Conservation (phyloP, 2,113 vertebrate species). For the Fulmarus glacialis region DNA sequence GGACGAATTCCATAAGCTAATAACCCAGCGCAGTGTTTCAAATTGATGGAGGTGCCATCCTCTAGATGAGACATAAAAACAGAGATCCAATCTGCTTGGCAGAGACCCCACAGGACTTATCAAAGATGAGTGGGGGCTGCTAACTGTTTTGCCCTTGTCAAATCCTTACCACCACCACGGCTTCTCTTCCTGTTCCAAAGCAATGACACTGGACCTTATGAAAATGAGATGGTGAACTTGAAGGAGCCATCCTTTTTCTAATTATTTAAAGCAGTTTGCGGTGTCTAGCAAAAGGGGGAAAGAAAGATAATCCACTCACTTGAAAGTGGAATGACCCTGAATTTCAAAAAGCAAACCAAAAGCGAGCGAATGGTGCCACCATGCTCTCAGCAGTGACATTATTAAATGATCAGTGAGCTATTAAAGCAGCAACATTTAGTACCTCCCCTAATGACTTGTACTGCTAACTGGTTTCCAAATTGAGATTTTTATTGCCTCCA, state of each 20-base stretch:
- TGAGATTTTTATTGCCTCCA: constrained; percentile 65
- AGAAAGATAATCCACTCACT: constrained; percentile 51
- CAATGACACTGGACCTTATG: constrained; percentile 41
- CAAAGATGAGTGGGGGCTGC: constrained; percentile 66
- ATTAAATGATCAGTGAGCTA: constrained; percentile 75
- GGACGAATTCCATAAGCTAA: constrained; percentile 66
- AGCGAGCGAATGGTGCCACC: constrained; percentile 53
- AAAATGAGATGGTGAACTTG: constrained; percentile 59
- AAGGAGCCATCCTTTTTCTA: constrained; percentile 54
- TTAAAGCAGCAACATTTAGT: constrained; percentile 72
- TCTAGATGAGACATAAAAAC: constrained; percentile 70
- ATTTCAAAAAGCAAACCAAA: constrained; percentile 71
- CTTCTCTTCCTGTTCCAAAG: constrained; percentile 43
- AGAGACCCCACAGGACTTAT: constrained; percentile 71
- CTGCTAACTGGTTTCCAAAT: constrained; percentile 70
- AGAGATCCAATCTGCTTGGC: constrained; percentile 65
- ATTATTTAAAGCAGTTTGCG: constrained; percentile 65
- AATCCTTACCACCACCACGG: constrained; percentile 10
- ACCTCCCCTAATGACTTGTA: constrained; percentile 66
- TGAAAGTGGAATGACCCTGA: constrained; percentile 64
- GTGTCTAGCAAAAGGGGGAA: constrained; percentile 5
- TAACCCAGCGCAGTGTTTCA: constrained; percentile 57
- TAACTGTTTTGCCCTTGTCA: constrained; percentile 72
- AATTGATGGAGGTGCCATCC: constrained; percentile 62
- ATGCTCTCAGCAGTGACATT: constrained; percentile 61